Evolutionary conservation across 2,113 vertebrate genomes (phyloP).

Genomic region (Patagioenas fasciata): DNA sequence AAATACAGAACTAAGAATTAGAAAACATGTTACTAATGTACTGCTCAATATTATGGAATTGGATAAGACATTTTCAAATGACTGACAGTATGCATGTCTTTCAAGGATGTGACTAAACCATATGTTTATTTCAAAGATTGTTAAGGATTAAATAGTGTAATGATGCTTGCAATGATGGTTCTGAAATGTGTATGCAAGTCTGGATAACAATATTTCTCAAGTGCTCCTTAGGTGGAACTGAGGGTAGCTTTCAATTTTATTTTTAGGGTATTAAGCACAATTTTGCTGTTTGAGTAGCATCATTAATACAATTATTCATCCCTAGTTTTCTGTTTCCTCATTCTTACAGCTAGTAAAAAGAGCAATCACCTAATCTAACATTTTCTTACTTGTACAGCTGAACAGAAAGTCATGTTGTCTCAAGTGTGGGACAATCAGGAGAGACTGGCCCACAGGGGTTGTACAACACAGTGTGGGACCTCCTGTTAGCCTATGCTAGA

Average conservation of each 20-base stretch:
- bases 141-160: background rate
- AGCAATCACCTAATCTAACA: background rate
- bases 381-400: background rate
- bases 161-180: background rate
- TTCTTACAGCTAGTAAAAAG: background rate
- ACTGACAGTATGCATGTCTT: background rate
- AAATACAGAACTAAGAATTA: background rate
- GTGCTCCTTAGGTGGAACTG: background rate
- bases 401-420: background rate
- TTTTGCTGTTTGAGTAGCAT: background rate
- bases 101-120: background rate
- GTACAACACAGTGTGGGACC: rapidly evolving
- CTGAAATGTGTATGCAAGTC: background rate
- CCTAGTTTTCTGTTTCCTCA: background rate
- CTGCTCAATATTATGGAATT: background rate
- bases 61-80: background rate
- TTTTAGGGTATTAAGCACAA: background rate
- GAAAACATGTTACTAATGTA: background rate
- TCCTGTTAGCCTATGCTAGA: background rate
- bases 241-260: background rate
- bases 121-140: background rate
- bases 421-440: background rate
- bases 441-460: background rate
- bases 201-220: background rate
- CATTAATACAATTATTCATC: background rate